Conservation (phyloP, 2,888 invertebrate species). For the Oscheius sp. region DNA sequence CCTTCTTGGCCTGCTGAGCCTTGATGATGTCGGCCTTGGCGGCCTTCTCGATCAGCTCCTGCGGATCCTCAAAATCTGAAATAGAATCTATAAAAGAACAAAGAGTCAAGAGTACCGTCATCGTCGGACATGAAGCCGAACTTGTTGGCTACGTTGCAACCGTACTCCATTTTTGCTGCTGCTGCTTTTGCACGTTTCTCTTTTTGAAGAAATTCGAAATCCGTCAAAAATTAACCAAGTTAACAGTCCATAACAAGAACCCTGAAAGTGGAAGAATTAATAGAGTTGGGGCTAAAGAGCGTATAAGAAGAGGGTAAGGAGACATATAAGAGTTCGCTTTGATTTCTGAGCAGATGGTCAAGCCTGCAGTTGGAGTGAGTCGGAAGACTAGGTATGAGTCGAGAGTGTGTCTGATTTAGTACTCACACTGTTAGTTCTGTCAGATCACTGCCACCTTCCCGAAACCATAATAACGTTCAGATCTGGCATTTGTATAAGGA, state of each 20-base stretch:
- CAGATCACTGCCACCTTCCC: too few species aligned
- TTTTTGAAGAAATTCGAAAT: conserved; percentile 20
- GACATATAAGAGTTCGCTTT: too few species aligned
- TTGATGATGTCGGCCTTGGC: conserved; percentile 59
- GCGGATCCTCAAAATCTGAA: conserved; percentile 66
- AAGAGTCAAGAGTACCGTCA: conserved; percentile 53
- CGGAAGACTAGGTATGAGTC: not conserved
- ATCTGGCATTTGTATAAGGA: too few species aligned
- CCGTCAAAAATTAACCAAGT: conserved; percentile 45
- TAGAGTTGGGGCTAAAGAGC: not conserved
- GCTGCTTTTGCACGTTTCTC: conserved; percentile 7
- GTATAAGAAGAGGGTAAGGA: too few species aligned
- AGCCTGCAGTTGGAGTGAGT: too few species aligned
- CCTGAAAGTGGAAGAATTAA: conserved; percentile 35
- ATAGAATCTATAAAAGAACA: not conserved
- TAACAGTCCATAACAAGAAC: conserved; percentile 60
- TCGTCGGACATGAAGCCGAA: conserved; percentile 66
- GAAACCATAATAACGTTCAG: too few species aligned
- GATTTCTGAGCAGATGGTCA: too few species aligned
- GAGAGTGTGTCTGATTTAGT: too few species aligned
- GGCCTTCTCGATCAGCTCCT: conserved; percentile 60
- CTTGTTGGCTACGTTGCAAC: conserved; percentile 66
- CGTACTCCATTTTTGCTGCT: conserved; percentile 62
- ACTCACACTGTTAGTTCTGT: too few species aligned
- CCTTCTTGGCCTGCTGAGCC: conserved; percentile 50